phyloP scores from a whole-genome alignment of 2,113 vertebrate species.

The Hypocryptadius cinnamomeus region DNA sequence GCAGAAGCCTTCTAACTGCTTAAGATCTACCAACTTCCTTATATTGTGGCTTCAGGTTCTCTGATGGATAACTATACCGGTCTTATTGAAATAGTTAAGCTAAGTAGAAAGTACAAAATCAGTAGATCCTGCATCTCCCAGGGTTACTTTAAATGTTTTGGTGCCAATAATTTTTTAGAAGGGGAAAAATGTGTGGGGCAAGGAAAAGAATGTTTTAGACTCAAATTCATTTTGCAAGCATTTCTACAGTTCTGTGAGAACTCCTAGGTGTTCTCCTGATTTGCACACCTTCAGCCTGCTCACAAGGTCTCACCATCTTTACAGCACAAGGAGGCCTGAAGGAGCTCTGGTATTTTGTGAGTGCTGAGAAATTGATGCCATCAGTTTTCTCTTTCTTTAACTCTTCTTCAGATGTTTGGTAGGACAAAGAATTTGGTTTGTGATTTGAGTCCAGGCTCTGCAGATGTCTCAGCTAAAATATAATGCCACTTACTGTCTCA shows the following conservation, averaged over 20 bases:
- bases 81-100: not conserved
- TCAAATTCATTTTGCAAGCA: not conserved
- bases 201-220: not conserved
- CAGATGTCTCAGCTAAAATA: not conserved
- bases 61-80: not conserved
- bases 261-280: not conserved
- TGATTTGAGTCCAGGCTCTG: not conserved
- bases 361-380: not conserved
- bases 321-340: not conserved
- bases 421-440: not conserved
- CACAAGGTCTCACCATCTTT: not conserved
- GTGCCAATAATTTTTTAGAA: not conserved
- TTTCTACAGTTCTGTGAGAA: not conserved
- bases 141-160: not conserved
- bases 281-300: not conserved
- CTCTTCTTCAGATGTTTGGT: not conserved
- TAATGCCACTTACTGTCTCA: not conserved
- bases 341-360: not conserved
- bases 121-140: not conserved
- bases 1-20: not conserved
- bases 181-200: not conserved
- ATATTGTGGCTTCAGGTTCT: not conserved
- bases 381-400: not conserved
- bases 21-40: not conserved
- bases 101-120: not conserved